Percentiles rank a stretch among this genome's conserved stretches.
Conservation (phyloP, 2,113 vertebrate species). For the Anguilla rostrata region DNA sequence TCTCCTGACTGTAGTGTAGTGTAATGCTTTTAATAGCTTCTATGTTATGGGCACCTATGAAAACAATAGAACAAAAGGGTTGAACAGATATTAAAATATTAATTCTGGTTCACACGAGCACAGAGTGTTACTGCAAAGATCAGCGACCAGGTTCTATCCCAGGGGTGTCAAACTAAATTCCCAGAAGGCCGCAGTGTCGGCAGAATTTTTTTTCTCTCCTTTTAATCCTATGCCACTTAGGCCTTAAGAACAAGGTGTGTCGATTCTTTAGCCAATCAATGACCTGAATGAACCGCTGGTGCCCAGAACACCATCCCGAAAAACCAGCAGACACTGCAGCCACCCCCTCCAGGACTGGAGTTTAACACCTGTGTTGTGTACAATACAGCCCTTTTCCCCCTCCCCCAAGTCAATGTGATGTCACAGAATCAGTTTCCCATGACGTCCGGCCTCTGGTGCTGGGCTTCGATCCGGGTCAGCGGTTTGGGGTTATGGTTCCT, state of each 20-base stretch:
- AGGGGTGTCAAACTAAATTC: too few species aligned
- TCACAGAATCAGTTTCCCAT: neutral
- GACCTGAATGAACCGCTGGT: too few species aligned
- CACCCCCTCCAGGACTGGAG: too few species aligned
- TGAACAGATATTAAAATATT: neutral
- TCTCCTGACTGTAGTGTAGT: too few species aligned
- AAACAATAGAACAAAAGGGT: neutral
- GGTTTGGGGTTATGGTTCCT: neutral
- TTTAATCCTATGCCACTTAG: too few species aligned
- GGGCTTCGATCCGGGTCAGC: neutral
- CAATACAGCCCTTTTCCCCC: neutral
- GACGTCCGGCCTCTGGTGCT: neutral
- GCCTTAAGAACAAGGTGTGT: too few species aligned
- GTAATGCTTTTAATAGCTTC: neutral
- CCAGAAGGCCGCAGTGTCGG: too few species aligned
- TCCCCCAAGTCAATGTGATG: neutral
- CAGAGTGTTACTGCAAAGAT: neutral
- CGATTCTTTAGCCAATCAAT: too few species aligned
- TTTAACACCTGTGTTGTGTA: neutral
- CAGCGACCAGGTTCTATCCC: too few species aligned
- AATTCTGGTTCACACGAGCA: neutral
- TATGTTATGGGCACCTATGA: neutral
- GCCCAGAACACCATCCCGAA: too few species aligned
- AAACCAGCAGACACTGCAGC: too few species aligned
- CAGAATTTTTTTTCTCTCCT: too few species aligned